These are phyloP conservation scores for Nicator chloris DNA, from an alignment of 2,113 vertebrate genomes.

Conservation along the genomic window DNA sequence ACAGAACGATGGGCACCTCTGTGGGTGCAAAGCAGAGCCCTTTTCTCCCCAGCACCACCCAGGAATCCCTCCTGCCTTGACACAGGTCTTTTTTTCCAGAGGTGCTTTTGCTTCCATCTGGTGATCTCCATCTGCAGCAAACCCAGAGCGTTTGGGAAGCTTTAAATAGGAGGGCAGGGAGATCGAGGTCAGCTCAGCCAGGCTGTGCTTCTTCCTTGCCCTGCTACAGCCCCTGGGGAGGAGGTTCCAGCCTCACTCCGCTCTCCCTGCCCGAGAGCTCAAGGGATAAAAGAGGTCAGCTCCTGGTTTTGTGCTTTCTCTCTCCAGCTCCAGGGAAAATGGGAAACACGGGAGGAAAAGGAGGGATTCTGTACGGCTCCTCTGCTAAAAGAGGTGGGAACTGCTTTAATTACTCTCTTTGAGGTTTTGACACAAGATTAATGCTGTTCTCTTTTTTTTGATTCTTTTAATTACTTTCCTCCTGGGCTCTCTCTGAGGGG, in stretches of 20 bases:
- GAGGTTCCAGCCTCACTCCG: not conserved
- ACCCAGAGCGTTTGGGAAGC: not conserved
- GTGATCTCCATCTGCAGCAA: not conserved
- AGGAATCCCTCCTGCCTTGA: not conserved
- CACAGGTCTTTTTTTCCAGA: not conserved
- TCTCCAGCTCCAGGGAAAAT: not conserved
- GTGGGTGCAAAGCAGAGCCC: not conserved
- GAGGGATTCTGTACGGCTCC: not conserved
- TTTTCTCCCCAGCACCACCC: not conserved
- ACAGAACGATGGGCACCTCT: not conserved
- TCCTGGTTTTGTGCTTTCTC: not conserved
- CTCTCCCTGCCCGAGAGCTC: not conserved
- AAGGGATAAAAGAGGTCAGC: not conserved
- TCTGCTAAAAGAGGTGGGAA: not conserved
- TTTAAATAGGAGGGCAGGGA: not conserved
- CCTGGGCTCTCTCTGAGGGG: not conserved
- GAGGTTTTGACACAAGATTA: not conserved
- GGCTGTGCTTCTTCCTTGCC: not conserved
- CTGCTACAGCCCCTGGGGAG: not conserved
- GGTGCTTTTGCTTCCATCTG: not conserved
- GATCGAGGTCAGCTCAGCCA: rapidly evolving
- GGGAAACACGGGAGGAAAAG: not conserved
- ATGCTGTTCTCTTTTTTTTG: not conserved
- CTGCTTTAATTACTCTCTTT: not conserved
- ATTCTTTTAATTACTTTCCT: not conserved